Percentiles rank a stretch among this genome's conserved stretches.
Evolutionary conservation across 2,797 vertebrate species (phyloP).

Genomic region (Fundulus diaphanus): DNA sequence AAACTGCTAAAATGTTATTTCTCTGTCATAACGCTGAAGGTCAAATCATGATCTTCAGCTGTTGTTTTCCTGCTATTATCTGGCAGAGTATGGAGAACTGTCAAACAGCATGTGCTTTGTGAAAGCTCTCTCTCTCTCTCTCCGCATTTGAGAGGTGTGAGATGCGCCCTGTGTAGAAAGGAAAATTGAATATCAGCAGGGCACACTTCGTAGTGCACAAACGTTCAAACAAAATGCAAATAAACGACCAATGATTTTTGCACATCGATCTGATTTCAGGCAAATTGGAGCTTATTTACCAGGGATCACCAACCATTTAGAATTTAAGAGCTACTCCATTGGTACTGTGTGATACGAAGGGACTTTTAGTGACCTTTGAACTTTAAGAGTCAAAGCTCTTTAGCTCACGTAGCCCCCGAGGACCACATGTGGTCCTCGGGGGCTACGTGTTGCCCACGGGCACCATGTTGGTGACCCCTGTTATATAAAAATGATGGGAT

Average conservation of each 20-base stretch:
- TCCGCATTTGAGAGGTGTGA: conserved; percentile 42
- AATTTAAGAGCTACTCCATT: too few relatives aligned
- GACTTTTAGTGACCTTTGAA: too few relatives aligned
- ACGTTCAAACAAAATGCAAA: conserved; percentile 10
- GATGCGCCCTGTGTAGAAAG: conserved; percentile 42
- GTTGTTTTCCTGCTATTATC: conserved; percentile 42
- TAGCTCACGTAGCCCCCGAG: too few relatives aligned
- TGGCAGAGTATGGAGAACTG: conserved; percentile 50
- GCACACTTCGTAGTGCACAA: neutral
- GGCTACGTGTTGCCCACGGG: too few relatives aligned
- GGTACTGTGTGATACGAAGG: too few relatives aligned
- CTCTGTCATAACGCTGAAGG: conserved; percentile 21
- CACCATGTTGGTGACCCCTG: too few relatives aligned
- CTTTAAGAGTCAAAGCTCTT: too few relatives aligned
- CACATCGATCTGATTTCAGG: neutral
- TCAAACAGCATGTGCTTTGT: conserved; percentile 45
- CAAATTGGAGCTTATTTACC: neutral
- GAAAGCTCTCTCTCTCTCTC: conserved; percentile 21
- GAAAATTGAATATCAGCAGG: conserved; percentile 64
- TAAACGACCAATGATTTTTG: conserved; percentile 22
- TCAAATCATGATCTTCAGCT: conserved; percentile 43
- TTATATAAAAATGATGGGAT: too few relatives aligned
- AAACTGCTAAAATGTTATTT: conserved; percentile 19
- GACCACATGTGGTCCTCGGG: too few relatives aligned
- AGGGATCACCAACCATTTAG: too few relatives aligned